Evolutionary conservation across 2,888 invertebrate genomes (phyloP), one percentile per base, ranked within the genome.

Genomic region (Nymphalis urticae): DNA sequence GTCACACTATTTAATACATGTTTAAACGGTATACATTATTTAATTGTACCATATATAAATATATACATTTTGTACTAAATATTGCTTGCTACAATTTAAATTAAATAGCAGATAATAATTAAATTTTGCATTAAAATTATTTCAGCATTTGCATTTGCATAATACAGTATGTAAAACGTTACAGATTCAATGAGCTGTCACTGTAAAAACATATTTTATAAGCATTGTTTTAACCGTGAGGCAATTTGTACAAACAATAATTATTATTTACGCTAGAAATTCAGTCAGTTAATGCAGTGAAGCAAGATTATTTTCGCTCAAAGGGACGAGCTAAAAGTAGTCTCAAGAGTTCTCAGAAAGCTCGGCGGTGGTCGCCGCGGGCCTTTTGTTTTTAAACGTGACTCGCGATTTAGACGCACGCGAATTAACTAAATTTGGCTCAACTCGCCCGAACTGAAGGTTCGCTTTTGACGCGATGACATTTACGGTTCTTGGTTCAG

Each of bases 371-470:
- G 89, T 88, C 87, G 88, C 83, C 83, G 80, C 74, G 74, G 79
- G 79, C 75, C 83, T 85, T 89, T 90, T 88, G 88, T 89, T 90
- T 88, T 85, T 83, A 79, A 83, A 88, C 88, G 90, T 89, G 89
- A 90, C 87, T 88, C 77, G 85, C 80, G 80, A 81, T 84, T 87
- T 86, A 86, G 85, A 82, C 83, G 85, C 82, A 85, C 85, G 87
- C 88, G 85, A 89, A 89, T 87, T 86, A 81, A 80, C 85, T 90
- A 86, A 87, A 86, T 87, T 87, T 89, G 87, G 82, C 62, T 48
- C 64, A 42, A 65, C 64, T 67, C 36, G 53, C 50, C 54, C 59
- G 42, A 78, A 70, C 59, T 62, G 50, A 51, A 58, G 42, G 62
- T 32, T 56, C 36, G 24, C 24, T 62, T 54, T 64, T 53, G 36